Evolutionary conservation across 2,113 vertebrate genomes (phyloP), one percentile per base, ranked within the genome.

Genomic region (Rhabdomys dilectus): DNA sequence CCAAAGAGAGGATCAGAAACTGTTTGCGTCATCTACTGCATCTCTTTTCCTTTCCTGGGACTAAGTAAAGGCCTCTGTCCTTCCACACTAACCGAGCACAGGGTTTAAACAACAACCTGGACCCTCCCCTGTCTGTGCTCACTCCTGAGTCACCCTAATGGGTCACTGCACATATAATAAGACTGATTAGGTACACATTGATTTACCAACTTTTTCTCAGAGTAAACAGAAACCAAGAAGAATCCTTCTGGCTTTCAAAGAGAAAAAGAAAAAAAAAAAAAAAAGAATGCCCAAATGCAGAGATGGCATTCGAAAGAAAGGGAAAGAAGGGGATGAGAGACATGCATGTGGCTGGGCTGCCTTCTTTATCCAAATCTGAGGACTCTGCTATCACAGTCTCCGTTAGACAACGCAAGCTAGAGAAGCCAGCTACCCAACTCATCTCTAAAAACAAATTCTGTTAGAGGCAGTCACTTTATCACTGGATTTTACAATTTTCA

Each of bases 161-260:
- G 64, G 64, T 39, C 86, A 89, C 7, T 24, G 13, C n/a, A 31
- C 42, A 39, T 39, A 68, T n/a, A 89, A 66, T 17, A 82, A 91
- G 39, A 56, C 76, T 73, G 86, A 95, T 88, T 72, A 22, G 64
- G 93, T 77, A 92, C 75, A 93, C 10, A 85, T 84, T 80, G 45
- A 36, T 62, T 89, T 45, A 64, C 2, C 45, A 56, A 96, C 78
- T 94, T 21, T 70, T 88, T 90, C 48, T 81, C 53, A 78, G 88
- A 96, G 75, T 31, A 56, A 96, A 96, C 84, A 62, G 11, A 90
- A 81, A 89, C 48, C 22, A 36, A 91, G 75, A 91, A 75, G 72
- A 96, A 84, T 64, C 13, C 19, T 75, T 68, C 86, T 51, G 22
- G 60, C 24, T 91, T 76, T 56, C 29, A n/a, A 0, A 5, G 7